Evolutionary conservation across 2,113 vertebrate species (phyloP).

Genomic region (Colossoma macropomum): DNA sequence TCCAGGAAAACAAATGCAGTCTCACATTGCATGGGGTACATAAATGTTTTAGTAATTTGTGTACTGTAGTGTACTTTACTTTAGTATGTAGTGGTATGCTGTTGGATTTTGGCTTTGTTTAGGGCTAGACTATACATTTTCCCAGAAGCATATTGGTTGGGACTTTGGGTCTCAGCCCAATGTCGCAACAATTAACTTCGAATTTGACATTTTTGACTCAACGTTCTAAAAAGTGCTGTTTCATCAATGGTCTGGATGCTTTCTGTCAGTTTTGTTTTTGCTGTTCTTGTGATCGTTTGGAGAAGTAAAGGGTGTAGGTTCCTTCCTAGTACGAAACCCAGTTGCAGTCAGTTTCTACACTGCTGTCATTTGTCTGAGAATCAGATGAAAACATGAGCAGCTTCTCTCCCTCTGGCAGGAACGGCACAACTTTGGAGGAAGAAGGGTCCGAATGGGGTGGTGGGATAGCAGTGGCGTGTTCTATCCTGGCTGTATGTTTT

Average conservation of each 20-base stretch:
- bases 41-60: too few relatives aligned
- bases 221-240: too few relatives aligned
- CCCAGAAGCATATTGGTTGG: too few relatives aligned
- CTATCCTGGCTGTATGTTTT: constrained; percentile 73
- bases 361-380: neutral
- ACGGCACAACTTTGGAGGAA: neutral
- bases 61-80: too few relatives aligned
- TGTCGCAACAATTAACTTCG: too few relatives aligned
- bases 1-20: too few relatives aligned
- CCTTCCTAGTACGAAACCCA: neutral
- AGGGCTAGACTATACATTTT: too few relatives aligned
- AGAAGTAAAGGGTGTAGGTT: constrained; percentile 35
- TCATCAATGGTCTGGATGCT: neutral
- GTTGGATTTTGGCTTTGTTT: too few relatives aligned
- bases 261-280: neutral
- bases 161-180: too few relatives aligned
- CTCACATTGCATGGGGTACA: too few relatives aligned
- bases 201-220: too few relatives aligned
- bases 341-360: neutral
- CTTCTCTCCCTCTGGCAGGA: neutral
- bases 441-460: neutral
- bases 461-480: constrained; percentile 16
- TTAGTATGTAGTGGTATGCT: too few relatives aligned
- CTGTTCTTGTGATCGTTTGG: constrained; percentile 32
- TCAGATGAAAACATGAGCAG: constrained; percentile 37